These are phyloP conservation scores for Synanceia verrucosa DNA, from an alignment of 2,797 vertebrate species.

Conservation along the genomic window DNA sequence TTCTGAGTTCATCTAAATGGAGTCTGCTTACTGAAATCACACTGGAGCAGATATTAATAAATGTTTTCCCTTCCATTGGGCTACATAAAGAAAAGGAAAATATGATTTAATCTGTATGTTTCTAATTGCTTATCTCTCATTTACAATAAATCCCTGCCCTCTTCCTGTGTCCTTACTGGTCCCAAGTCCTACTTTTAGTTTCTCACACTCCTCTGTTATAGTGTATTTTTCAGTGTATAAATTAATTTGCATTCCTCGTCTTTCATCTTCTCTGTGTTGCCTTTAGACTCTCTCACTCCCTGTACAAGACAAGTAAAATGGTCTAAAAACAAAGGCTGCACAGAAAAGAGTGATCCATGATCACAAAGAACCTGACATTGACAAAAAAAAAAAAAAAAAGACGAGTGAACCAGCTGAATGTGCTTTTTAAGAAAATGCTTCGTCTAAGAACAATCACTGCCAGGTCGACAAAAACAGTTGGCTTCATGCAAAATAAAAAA, in stretches of 20 bases:
- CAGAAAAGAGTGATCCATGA: too few relatives aligned
- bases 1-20: background rate
- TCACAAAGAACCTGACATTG: too few relatives aligned
- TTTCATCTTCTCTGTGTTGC: too few relatives aligned
- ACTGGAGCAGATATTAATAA: background rate
- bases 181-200: background rate
- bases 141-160: background rate
- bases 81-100: background rate
- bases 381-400: too few relatives aligned
- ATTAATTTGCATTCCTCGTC: too few relatives aligned
- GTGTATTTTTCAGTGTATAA: background rate
- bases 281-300: too few relatives aligned
- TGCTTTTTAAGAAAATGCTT: too few relatives aligned
- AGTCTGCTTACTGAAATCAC: background rate
- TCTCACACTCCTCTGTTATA: background rate
- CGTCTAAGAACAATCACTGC: background rate
- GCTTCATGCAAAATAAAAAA: background rate
- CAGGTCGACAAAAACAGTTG: constrained; percentile 1
- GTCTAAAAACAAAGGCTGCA: too few relatives aligned
- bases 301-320: too few relatives aligned
- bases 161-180: background rate
- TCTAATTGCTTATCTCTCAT: background rate
- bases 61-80: background rate
- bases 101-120: background rate
- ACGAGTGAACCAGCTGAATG: too few relatives aligned